Percentiles rank a stretch among this genome's conserved stretches.
These are phyloP conservation scores for Notoglanidium macrostoma DNA, from an alignment of 2,797 vertebrate species.

Conservation along the genomic window DNA sequence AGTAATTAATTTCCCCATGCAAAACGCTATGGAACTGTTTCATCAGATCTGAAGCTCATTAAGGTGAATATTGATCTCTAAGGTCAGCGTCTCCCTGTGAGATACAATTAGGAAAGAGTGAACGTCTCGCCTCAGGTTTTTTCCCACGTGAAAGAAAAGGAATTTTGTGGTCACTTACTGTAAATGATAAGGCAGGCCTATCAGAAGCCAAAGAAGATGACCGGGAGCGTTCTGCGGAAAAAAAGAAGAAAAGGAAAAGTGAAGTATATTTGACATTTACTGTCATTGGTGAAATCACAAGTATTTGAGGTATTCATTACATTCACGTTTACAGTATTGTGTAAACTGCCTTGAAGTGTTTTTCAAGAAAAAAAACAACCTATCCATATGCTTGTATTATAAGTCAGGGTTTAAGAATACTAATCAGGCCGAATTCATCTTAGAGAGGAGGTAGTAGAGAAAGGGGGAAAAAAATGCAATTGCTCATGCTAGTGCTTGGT, in stretches of 20 bases:
- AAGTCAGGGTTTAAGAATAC: neutral
- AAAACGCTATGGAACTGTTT: neutral
- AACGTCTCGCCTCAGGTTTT: neutral
- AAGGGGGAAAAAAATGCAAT: too few species aligned
- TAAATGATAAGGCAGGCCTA: slow-evolving; percentile 38
- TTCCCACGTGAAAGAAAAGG: neutral
- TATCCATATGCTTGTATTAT: neutral
- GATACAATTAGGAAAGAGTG: neutral
- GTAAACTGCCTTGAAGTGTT: neutral
- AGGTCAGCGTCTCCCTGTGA: neutral
- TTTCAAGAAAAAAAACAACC: neutral
- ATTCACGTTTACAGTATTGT: neutral
- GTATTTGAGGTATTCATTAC: neutral
- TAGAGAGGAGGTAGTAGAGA: neutral
- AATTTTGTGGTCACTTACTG: slow-evolving; percentile 43
- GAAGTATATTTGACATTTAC: neutral
- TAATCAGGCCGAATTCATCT: too few species aligned
- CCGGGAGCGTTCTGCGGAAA: slow-evolving; percentile 27
- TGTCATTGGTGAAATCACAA: neutral
- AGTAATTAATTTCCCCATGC: neutral
- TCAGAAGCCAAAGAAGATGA: slow-evolving; percentile 36
- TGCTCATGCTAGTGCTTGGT: neutral
- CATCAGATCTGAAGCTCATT: neutral
- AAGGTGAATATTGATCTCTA: neutral
- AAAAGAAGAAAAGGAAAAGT: neutral